phyloP scores from a whole-genome alignment of 2,888 invertebrate species.

The Xestia ashworthii region DNA sequence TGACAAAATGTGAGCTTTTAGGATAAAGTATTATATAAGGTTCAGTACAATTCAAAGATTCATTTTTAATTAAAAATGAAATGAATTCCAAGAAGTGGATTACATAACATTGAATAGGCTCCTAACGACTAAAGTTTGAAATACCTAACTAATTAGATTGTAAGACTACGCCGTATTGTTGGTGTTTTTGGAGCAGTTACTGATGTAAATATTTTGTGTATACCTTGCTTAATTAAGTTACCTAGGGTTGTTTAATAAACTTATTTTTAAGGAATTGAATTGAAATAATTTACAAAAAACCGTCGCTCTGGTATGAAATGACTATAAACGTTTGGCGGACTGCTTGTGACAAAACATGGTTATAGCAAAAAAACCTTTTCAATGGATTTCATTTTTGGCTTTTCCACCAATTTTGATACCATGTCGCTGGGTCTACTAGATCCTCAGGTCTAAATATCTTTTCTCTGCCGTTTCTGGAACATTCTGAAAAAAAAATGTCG shows the following conservation, averaged over 20 bases:
- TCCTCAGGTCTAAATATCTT: too few relatives aligned
- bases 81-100: conserved; percentile 25
- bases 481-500: too few relatives aligned
- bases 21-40: background rate
- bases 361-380: too few relatives aligned
- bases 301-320: background rate
- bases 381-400: too few relatives aligned
- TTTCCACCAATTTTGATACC: too few relatives aligned
- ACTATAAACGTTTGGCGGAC: background rate
- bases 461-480: too few relatives aligned
- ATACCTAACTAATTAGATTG: conserved; percentile 34
- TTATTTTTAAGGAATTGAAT: background rate
- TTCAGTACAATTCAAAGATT: background rate
- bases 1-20: background rate
- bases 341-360: too few relatives aligned
- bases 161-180: conserved; percentile 3
- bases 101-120: conserved; percentile 17
- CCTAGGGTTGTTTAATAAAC: background rate
- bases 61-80: conserved; percentile 26
- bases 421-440: too few relatives aligned
- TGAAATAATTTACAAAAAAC: background rate
- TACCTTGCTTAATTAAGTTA: background rate
- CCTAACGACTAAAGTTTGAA: conserved; percentile 14
- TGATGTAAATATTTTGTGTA: conserved; percentile 11
- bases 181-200: background rate